A percentile compares a stretch with the other conserved stretches of the same genome.
phyloP scores from a whole-genome alignment of 2,888 invertebrate species.

The Microctonus hyperodae region DNA sequence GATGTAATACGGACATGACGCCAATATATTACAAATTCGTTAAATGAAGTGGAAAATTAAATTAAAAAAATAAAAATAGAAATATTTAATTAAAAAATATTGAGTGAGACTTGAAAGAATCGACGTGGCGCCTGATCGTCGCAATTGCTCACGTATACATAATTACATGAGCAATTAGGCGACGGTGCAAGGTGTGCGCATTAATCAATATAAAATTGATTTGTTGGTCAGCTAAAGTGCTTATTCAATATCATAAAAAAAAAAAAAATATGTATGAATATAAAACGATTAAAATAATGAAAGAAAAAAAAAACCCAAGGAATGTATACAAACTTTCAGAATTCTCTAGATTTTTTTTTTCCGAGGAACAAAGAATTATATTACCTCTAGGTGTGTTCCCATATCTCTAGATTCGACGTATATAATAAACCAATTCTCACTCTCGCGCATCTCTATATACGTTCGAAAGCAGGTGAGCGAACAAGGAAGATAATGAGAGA shows the following conservation, averaged over 20 bases:
- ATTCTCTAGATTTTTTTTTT: too few species aligned
- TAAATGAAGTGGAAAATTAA: neutral
- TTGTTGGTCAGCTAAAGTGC: constrained; percentile 51
- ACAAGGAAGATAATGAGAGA: constrained; percentile 5
- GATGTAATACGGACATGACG: constrained; percentile 25
- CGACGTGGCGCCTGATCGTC: constrained; percentile 50
- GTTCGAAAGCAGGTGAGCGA: neutral
- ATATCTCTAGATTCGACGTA: constrained; percentile 47
- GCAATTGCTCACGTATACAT: constrained; percentile 29
- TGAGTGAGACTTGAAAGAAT: constrained; percentile 38
- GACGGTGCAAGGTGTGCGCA: constrained; percentile 42
- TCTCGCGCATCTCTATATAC: constrained; percentile 29
- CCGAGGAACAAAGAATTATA: neutral
- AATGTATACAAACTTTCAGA: constrained; percentile 28
- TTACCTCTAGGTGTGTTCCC: constrained; percentile 24
- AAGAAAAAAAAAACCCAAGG: constrained; percentile 22
- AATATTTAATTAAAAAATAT: constrained; percentile 20
- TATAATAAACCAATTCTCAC: constrained; percentile 54
- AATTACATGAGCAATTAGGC: constrained; percentile 51
- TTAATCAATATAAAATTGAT: constrained; percentile 59
- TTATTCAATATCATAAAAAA: constrained; percentile 28
- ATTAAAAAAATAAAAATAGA: neutral
- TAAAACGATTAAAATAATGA: constrained; percentile 8
- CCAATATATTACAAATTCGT: constrained; percentile 5
- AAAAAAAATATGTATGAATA: constrained; percentile 14